A percentile compares a stretch with the other conserved stretches of the same genome.
Conservation (phyloP, 2,113 vertebrate species). For the Paratilapia polleni region DNA sequence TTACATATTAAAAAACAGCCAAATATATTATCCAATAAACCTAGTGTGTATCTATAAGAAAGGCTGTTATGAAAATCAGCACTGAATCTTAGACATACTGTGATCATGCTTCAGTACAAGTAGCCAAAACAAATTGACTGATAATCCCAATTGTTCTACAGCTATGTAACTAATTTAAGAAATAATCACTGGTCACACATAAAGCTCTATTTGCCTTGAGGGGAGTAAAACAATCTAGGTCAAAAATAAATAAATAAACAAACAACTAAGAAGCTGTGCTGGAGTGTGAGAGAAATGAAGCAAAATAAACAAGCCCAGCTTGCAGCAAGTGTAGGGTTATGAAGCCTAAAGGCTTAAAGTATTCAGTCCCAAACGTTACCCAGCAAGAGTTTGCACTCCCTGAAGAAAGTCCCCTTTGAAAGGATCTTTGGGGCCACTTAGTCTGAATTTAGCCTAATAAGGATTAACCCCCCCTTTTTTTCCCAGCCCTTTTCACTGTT, state of each 20-base stretch:
- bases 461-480: slow-evolving; percentile 90
- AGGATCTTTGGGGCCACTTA: slow-evolving; percentile 93
- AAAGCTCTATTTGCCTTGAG: slow-evolving; percentile 59
- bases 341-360: slow-evolving; percentile 64
- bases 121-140: slow-evolving; percentile 25
- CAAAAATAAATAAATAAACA: slow-evolving; percentile 70
- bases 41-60: background rate
- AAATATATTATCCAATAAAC: background rate
- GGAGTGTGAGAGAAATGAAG: slow-evolving; percentile 72
- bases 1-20: background rate
- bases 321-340: slow-evolving; percentile 58
- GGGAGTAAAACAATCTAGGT: slow-evolving; percentile 73
- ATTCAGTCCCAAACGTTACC: slow-evolving; percentile 56
- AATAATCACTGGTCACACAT: slow-evolving; percentile 65
- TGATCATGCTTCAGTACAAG: background rate
- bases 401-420: slow-evolving; percentile 81
- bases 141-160: slow-evolving; percentile 50
- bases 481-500: slow-evolving; percentile 83
- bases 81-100: background rate
- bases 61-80: background rate
- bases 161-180: slow-evolving; percentile 63
- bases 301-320: slow-evolving; percentile 76
- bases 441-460: slow-evolving; percentile 96
- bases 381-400: slow-evolving; percentile 55
- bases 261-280: slow-evolving; percentile 55